phyloP scores from a whole-genome alignment of 2,797 vertebrate species.

The Gymnoscopelus microlampas region DNA sequence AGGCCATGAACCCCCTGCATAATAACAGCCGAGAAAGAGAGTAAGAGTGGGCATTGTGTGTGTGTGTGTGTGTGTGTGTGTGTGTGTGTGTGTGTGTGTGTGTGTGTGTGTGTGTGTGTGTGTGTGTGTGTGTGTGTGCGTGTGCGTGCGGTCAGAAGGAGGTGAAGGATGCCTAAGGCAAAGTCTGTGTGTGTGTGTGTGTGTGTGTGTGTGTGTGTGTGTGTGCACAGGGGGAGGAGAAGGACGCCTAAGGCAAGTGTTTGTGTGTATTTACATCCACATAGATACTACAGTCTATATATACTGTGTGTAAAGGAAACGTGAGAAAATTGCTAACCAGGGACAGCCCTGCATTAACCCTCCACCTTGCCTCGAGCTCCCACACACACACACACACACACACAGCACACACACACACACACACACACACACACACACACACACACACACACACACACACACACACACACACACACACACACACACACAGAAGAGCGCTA shows the following conservation, averaged over 20 bases:
- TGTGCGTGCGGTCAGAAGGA: background rate
- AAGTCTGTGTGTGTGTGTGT: slow-evolving; percentile 14
- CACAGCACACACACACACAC: slow-evolving; percentile 1
- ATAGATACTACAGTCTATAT: too few relatives aligned
- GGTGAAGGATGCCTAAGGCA: slow-evolving; percentile 26
- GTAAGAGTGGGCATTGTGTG: slow-evolving; percentile 11
- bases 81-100: slow-evolving; percentile 14
- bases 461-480: slow-evolving; percentile 10
- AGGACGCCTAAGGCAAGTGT: slow-evolving; percentile 22
- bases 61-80: slow-evolving; percentile 18
- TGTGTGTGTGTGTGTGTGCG: slow-evolving; percentile 16
- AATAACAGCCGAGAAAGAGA: slow-evolving; percentile 18
- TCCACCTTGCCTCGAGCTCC: slow-evolving; percentile 51
- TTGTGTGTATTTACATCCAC: slow-evolving; percentile 26
- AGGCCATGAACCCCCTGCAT: slow-evolving; percentile 19
- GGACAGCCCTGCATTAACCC: slow-evolving; percentile 59
- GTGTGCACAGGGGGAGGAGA: slow-evolving; percentile 10
- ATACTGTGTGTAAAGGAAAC: slow-evolving; percentile 24
- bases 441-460: background rate
- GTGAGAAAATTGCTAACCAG: slow-evolving; percentile 28
- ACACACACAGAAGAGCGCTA: background rate
- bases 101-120: slow-evolving; percentile 13
- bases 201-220: background rate
- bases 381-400: slow-evolving; percentile 2
- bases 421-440: slow-evolving; percentile 5